These are phyloP conservation scores for Cettia cetti DNA, from an alignment of 2,113 vertebrate genomes.

Conservation along the genomic window DNA sequence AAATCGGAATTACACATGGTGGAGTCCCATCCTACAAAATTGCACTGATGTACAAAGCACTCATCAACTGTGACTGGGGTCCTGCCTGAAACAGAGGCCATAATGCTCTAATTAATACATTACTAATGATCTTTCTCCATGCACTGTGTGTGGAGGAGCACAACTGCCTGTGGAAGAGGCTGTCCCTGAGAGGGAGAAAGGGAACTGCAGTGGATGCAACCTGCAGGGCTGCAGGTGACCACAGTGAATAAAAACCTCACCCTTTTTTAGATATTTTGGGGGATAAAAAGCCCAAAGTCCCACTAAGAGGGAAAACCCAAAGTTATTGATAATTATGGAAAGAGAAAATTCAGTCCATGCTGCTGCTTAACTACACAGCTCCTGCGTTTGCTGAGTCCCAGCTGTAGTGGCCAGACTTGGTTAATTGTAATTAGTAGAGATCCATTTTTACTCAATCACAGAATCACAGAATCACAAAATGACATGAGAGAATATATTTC, in stretches of 20 bases:
- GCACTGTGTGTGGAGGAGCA: not conserved
- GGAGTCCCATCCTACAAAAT: not conserved
- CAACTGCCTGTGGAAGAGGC: not conserved
- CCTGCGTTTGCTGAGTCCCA: not conserved
- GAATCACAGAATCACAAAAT: not conserved
- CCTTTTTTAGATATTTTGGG: no score
- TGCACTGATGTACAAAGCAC: not conserved
- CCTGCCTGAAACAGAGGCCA: not conserved
- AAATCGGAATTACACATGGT: not conserved
- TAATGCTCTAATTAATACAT: not conserved
- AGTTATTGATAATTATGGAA: not conserved
- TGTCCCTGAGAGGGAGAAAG: not conserved
- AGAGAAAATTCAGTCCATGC: not conserved
- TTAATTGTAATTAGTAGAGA: not conserved
- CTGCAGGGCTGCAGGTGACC: not conserved
- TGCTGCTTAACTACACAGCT: not conserved
- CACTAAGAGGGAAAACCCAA: not conserved
- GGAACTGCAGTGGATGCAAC: not conserved
- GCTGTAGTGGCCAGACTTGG: not conserved
- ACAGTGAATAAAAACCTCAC: not conserved
- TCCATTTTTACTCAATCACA: not conserved
- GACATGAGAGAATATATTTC: fast-evolving
- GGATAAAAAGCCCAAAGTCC: not conserved
- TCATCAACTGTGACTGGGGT: not conserved
- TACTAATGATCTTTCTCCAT: not conserved